Evolutionary conservation across 1,140 invertebrate genomes (phyloP).

Genomic region (Potamilus streckersoni): DNA sequence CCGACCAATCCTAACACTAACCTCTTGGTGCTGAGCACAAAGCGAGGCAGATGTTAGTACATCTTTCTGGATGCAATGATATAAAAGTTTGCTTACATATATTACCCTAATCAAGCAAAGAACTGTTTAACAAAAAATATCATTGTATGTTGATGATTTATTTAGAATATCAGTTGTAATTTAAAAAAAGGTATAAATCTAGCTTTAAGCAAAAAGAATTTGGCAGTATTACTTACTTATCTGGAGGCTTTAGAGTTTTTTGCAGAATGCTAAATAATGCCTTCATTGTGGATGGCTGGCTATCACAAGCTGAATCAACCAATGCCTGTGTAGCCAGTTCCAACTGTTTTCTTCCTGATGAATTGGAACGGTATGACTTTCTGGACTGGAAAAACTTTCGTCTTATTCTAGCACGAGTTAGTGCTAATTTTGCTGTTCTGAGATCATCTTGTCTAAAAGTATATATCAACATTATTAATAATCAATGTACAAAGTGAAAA

Average conservation of each 20-base stretch:
- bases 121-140: too few species aligned
- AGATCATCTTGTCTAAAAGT: conserved; percentile 46
- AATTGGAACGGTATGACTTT: conserved; percentile 42
- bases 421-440: conserved; percentile 56
- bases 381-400: conserved; percentile 57
- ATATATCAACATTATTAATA: conserved; percentile 1
- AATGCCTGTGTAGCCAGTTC: conserved; percentile 43
- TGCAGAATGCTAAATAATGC: conserved; percentile 41
- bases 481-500: neutral
- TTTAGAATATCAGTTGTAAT: too few species aligned
- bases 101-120: too few species aligned
- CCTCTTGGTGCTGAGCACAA: too few species aligned
- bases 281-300: conserved; percentile 35
- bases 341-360: conserved; percentile 15
- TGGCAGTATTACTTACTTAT: conserved; percentile 13
- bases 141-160: too few species aligned
- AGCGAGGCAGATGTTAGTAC: too few species aligned
- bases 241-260: conserved; percentile 3
- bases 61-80: too few species aligned
- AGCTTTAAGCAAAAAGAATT: too few species aligned
- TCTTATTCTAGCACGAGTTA: conserved; percentile 51
- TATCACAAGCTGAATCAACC: conserved; percentile 45
- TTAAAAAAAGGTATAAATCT: too few species aligned
- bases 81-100: too few species aligned
- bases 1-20: too few species aligned